Conservation (phyloP, 1,140 invertebrate species). For the Dinothrombium tinctorium region DNA sequence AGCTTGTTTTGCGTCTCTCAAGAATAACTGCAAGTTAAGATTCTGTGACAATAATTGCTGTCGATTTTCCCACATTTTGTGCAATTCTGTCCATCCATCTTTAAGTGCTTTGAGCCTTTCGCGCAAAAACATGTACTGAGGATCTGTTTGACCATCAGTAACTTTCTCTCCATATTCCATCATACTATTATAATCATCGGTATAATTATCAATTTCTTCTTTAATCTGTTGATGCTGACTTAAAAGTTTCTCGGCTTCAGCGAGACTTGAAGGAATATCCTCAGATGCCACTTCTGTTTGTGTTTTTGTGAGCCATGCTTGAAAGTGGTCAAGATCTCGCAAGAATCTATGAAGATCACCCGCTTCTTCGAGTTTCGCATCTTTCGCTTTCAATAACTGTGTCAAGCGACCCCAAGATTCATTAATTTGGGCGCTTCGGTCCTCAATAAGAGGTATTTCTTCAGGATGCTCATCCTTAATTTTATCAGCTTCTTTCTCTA, state of each 20-base stretch:
- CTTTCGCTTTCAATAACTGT: conserved; percentile 87
- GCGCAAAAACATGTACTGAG: conserved; percentile 95
- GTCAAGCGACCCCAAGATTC: conserved; percentile 88
- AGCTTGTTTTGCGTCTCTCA: conserved; percentile 86
- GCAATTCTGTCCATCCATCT: conserved; percentile 93
- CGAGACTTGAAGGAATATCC: conserved; percentile 81
- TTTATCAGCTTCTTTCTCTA: conserved; percentile 70
- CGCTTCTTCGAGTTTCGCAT: conserved; percentile 92
- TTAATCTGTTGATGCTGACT: conserved; percentile 87
- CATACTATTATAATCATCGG: conserved; percentile 93
- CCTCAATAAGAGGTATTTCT: conserved; percentile 71
- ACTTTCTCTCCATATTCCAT: conserved; percentile 95
- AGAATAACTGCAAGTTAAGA: conserved; percentile 78
- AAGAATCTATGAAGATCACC: conserved; percentile 95
- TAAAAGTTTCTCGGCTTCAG: conserved; percentile 86
- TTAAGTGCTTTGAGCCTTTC: conserved; percentile 87
- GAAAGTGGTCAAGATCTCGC: conserved; percentile 97
- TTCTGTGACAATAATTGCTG: conserved; percentile 82
- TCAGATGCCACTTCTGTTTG: conserved; percentile 93
- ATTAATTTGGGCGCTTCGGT: conserved; percentile 67
- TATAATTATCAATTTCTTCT: conserved; percentile 97
- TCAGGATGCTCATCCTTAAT: conserved; percentile 86
- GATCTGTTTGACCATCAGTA: conserved; percentile 58
- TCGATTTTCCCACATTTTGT: conserved; percentile 98
- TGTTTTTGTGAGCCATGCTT: conserved; percentile 91